Evolutionary conservation across 2,797 vertebrate genomes (phyloP).

Genomic region (Sternarchorhynchus goeldii): DNA sequence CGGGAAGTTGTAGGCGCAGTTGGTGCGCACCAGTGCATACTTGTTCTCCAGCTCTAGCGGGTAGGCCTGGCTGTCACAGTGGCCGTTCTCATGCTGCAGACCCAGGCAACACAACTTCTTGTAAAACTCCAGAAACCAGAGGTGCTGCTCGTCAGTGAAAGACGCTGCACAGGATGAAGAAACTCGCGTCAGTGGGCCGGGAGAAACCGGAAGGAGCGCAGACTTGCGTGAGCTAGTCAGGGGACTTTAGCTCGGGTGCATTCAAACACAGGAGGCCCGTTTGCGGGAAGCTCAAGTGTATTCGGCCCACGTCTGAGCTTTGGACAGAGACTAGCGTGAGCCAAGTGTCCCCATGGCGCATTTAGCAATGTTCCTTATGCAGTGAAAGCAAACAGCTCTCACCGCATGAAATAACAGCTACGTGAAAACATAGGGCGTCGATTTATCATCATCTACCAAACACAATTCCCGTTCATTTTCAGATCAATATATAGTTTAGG

Average conservation of each 20-base stretch:
- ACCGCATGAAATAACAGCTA: neutral
- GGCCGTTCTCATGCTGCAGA: slow-evolving; percentile 86
- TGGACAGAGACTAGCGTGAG: neutral
- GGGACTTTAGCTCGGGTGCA: neutral
- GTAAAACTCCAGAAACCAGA: slow-evolving; percentile 89
- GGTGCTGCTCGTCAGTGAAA: slow-evolving; percentile 89
- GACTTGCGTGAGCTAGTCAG: neutral
- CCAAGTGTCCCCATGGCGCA: neutral
- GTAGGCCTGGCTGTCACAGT: slow-evolving; percentile 82
- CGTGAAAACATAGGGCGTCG: neutral
- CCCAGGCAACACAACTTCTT: slow-evolving; percentile 87
- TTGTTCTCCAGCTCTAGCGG: slow-evolving; percentile 84
- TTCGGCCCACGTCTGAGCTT: slow-evolving; percentile 1
- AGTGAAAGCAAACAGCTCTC: neutral
- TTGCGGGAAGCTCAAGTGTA: slow-evolving; percentile 8
- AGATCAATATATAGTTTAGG: slow-evolving; percentile 1
- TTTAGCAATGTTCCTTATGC: neutral
- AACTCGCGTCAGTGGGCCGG: neutral
- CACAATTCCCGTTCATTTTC: neutral
- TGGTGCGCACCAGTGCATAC: slow-evolving; percentile 85
- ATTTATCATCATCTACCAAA: neutral
- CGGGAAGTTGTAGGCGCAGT: slow-evolving; percentile 95
- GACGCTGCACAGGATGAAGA: slow-evolving; percentile 72
- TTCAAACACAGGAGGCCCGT: slow-evolving; percentile 11
- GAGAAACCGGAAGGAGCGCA: neutral